Base-by-base conservation (phyloP, 2,797 vertebrate genomes). In the Cirrhinus molitorella region DNA sequence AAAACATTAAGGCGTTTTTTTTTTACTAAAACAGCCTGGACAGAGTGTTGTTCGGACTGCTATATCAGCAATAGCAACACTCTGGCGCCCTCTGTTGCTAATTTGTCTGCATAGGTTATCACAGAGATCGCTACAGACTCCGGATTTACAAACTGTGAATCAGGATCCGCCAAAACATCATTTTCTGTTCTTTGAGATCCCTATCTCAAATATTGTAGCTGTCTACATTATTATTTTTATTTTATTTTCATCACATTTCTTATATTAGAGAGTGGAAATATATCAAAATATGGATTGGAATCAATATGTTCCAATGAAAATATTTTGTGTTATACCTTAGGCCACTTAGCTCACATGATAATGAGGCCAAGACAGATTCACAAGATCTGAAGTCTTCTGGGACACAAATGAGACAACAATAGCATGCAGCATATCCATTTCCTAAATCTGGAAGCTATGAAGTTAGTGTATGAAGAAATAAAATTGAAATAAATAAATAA, bases 41-140 rank as follows among this genome's bases (percentile, higher is more conserved):
- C 37, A 37, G 3, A 17, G 31, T 47, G 53, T 19, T 6, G 4
- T 37, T 45, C 59, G 7, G 25, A n/a, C 53, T 34, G 43, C 51
- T 40, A 19, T 13, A 1, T n/a, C 12, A 47, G 10, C 11, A 31
- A 51, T 61, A 37, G 28, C 49, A 79, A 80, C 70, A 23, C 61
- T 83, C 83, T 92, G 28, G 65, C 66, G 19, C 79, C 83, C 83
- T 83, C 87, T 88, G 53, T 72, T 83, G 87, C 34, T 78, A 31
- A 83, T 14, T 47, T 17, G 4, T 8, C 43, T 61, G n/a, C 13
- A 61, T 17, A n/a, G n/a, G 23, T 6, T 59, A 59, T 13, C 19
- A 61, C 11, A 68, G 23, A n/a, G 14, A 9, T 43, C 53, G 10
- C 0, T 9, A 25, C n/a, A 55, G 1, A n/a, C 53, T 40, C 37